phyloP scores from a whole-genome alignment of 2,113 vertebrate species.

The Burhinus oedicnemus region DNA sequence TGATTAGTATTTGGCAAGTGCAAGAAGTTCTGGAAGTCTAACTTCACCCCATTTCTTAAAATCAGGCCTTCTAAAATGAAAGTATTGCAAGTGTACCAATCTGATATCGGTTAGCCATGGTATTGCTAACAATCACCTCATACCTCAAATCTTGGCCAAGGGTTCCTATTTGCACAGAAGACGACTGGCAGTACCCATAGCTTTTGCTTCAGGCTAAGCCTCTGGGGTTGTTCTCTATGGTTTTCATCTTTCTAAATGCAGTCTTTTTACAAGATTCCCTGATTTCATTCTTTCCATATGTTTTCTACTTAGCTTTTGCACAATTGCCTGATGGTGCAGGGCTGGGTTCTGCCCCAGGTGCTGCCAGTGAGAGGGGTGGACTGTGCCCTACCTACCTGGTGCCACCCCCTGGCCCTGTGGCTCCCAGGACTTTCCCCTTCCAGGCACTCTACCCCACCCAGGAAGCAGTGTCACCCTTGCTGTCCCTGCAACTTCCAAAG shows the following conservation, averaged over 20 bases:
- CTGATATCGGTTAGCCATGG: not conserved
- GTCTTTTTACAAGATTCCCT: not conserved
- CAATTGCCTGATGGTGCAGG: not conserved
- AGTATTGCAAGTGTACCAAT: not conserved
- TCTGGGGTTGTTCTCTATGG: not conserved
- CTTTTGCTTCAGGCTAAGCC: not conserved
- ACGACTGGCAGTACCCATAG: not conserved
- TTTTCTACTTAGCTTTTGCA: conserved; percentile 1
- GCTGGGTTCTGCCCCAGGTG: not conserved
- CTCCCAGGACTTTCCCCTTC: not conserved
- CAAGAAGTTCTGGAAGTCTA: not conserved
- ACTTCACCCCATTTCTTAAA: not conserved
- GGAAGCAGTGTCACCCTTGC: not conserved
- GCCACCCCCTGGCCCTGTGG: not conserved
- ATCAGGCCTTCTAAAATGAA: not conserved
- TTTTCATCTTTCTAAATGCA: conserved; percentile 21
- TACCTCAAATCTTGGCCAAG: not conserved
- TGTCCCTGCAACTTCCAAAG: not conserved
- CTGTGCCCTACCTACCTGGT: not conserved
- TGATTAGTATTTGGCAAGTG: not conserved
- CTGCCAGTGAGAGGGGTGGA: not conserved
- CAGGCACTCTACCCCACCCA: rapidly evolving
- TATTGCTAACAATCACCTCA: not conserved
- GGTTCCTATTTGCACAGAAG: not conserved
- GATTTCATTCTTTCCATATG: conserved; percentile 55